These are phyloP conservation scores for Hemithea aestivaria DNA, from an alignment of 2,888 invertebrate species.

Conservation along the genomic window DNA sequence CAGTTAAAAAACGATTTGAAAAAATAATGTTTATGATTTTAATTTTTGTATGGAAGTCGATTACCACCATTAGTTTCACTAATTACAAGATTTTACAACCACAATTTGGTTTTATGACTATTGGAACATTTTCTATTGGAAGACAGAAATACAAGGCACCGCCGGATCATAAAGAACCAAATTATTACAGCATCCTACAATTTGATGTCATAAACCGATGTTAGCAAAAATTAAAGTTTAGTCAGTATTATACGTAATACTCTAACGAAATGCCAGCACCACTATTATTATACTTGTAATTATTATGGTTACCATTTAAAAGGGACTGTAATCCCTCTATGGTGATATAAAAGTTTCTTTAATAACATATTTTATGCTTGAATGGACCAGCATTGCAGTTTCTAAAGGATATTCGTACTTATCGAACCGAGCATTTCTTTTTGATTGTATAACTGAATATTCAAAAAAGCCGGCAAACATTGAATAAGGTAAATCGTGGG, in stretches of 20 bases:
- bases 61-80: conserved; percentile 72
- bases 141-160: conserved; percentile 45
- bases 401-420: too few relatives aligned
- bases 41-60: conserved; percentile 62
- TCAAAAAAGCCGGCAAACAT: conserved; percentile 61
- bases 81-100: conserved; percentile 68
- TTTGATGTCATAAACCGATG: conserved; percentile 52
- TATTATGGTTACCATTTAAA: not conserved
- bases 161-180: conserved; percentile 49
- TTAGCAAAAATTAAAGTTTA: conserved; percentile 33
- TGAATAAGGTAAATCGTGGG: conserved; percentile 75
- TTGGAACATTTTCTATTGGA: conserved; percentile 63
- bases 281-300: too few relatives aligned
- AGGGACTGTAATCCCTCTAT: not conserved
- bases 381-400: too few relatives aligned
- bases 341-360: too few relatives aligned
- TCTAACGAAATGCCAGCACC: not conserved
- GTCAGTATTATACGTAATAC: conserved; percentile 1
- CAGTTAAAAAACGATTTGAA: conserved; percentile 41
- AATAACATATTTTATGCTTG: too few relatives aligned
- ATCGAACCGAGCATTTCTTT: conserved; percentile 28
- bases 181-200: conserved; percentile 59
- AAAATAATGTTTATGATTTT: conserved; percentile 48
- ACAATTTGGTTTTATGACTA: conserved; percentile 66
- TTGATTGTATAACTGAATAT: conserved; percentile 46